Conservation (phyloP, 2,888 invertebrate species). For the Ectemnius lituratus region DNA sequence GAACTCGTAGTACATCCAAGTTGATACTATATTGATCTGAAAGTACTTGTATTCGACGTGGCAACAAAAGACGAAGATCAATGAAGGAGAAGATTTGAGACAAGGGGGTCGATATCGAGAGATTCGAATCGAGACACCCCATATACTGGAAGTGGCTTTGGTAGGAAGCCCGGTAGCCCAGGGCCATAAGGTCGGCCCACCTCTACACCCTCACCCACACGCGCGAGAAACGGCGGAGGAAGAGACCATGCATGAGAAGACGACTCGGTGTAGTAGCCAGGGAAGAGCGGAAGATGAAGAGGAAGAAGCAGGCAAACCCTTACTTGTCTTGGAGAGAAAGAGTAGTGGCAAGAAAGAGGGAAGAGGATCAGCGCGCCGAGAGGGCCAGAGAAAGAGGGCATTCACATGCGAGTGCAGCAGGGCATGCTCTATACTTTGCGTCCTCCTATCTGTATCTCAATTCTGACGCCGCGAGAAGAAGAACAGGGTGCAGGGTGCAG, state of each 20-base stretch:
- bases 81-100: too few species aligned
- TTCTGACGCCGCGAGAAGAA: constrained; percentile 66
- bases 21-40: too few species aligned
- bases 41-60: too few species aligned
- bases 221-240: constrained; percentile 24
- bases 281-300: constrained; percentile 6
- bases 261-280: not conserved
- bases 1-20: too few species aligned
- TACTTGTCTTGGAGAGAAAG: constrained; percentile 4
- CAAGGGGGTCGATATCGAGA: not conserved
- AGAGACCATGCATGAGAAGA: not conserved
- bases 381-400: constrained; percentile 48
- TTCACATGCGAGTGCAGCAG: constrained; percentile 62
- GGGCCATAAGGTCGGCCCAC: constrained; percentile 76
- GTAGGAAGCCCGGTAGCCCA: constrained; percentile 76
- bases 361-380: constrained; percentile 18
- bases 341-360: constrained; percentile 14
- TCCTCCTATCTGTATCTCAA: constrained; percentile 74
- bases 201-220: constrained; percentile 72
- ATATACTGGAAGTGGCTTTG: constrained; percentile 65
- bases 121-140: constrained; percentile 61
- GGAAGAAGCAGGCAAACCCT: not conserved
- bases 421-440: constrained; percentile 69
- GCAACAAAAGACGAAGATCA: too few species aligned
- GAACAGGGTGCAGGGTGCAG: constrained; percentile 3